Percentiles rank a stretch among this genome's conserved stretches.
phyloP scores from a whole-genome alignment of 1,140 invertebrate genomes.

The Leptopilina boulardi region DNA sequence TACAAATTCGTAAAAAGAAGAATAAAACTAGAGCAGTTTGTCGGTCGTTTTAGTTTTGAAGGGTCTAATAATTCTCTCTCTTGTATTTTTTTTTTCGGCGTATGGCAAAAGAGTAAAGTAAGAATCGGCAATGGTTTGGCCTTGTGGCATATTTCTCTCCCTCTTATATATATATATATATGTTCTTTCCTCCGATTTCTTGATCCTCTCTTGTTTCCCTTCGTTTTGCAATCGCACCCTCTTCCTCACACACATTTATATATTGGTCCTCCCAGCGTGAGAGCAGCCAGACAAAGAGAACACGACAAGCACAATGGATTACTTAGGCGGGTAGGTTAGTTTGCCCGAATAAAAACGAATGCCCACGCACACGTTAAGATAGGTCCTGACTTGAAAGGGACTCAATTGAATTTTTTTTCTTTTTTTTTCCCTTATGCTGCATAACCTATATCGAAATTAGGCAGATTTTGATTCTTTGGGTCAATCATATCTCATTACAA shows the following conservation, averaged over 20 bases:
- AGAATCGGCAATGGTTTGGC: conserved; percentile 65
- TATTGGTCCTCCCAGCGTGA: conserved; percentile 63
- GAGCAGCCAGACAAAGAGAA: conserved; percentile 69
- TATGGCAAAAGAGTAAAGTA: conserved; percentile 53
- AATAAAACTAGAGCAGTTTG: background rate
- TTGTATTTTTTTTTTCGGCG: conserved; percentile 37
- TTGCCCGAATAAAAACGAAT: conserved; percentile 66
- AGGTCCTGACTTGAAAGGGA: conserved; percentile 65
- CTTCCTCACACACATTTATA: conserved; percentile 58
- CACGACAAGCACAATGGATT: conserved; percentile 71
- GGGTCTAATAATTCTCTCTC: background rate
- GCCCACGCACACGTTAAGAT: conserved; percentile 73
- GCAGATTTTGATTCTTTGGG: background rate
- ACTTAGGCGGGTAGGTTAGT: conserved; percentile 74
- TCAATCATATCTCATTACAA: no score
- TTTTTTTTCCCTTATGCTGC: background rate
- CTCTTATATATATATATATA: no score
- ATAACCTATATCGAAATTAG: background rate
- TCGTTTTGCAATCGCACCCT: conserved; percentile 41
- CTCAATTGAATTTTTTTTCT: conserved; percentile 9
- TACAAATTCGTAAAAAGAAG: no score
- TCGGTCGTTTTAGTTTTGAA: background rate
- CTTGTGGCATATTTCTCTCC: conserved; percentile 68
- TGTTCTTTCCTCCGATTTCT: conserved; percentile 31
- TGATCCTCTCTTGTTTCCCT: conserved; percentile 33